Percentiles rank a stretch among this genome's conserved stretches.
phyloP scores from a whole-genome alignment of 2,797 vertebrate genomes.

The Phoebastria nigripes region DNA sequence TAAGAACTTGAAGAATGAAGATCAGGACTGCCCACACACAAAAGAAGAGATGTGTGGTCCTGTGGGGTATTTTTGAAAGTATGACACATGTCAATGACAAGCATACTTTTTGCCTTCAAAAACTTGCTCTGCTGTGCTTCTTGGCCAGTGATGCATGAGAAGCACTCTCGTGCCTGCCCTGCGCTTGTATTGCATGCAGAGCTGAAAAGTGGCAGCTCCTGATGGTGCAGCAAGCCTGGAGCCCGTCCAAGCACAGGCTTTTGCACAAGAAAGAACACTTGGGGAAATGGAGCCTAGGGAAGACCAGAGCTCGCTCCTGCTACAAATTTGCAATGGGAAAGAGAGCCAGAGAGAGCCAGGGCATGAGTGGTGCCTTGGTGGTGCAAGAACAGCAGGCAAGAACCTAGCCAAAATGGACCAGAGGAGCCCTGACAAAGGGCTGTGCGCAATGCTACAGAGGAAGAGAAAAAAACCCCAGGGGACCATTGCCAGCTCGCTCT shows the following conservation, averaged over 20 bases:
- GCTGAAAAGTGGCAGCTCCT: neutral
- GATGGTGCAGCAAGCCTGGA: neutral
- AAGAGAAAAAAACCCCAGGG: neutral
- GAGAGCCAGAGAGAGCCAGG: neutral
- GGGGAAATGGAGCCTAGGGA: neutral
- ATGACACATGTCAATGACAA: neutral
- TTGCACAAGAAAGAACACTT: neutral
- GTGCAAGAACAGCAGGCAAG: neutral
- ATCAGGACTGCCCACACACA: neutral
- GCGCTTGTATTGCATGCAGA: neutral
- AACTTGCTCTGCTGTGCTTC: rapidly evolving
- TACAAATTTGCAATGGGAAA: neutral
- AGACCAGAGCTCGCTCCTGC: neutral
- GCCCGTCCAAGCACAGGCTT: neutral
- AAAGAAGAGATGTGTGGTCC: neutral
- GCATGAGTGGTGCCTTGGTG: neutral
- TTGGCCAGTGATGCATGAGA: neutral
- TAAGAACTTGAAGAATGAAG: neutral
- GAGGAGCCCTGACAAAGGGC: neutral
- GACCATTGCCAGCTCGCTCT: rapidly evolving
- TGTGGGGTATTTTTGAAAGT: neutral
- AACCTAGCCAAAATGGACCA: neutral
- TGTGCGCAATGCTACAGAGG: neutral
- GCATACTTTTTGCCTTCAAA: neutral
- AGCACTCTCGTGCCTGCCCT: rapidly evolving